Percentiles rank a stretch among this genome's conserved stretches.
Evolutionary conservation across 2,888 invertebrate genomes (phyloP).

Genomic region (Octodonta nipae): DNA sequence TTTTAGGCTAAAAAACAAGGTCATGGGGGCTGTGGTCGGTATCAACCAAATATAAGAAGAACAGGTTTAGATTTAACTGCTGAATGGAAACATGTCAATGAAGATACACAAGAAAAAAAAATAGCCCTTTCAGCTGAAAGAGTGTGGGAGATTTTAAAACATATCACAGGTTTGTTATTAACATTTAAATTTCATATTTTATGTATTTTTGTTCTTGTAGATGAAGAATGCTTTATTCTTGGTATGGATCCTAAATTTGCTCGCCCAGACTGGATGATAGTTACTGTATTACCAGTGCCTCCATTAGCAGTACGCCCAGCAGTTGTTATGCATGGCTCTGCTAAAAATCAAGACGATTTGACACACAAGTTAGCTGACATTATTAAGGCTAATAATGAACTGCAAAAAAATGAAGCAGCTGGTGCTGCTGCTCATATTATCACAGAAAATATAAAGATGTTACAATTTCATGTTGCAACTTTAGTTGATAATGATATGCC

Average conservation of each 20-base stretch:
- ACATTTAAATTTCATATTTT: not conserved
- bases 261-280: conserved; percentile 98
- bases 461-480: conserved; percentile 97
- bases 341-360: conserved; percentile 95
- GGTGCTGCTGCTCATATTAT: conserved; percentile 97
- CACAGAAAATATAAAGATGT: conserved; percentile 89
- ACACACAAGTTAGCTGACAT: conserved; percentile 98
- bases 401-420: conserved; percentile 85
- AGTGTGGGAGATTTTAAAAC: conserved; percentile 93
- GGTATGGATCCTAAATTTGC: conserved; percentile 94
- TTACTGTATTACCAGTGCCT: conserved; percentile 93
- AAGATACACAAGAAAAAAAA: conserved; percentile 95
- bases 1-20: conserved; percentile 49
- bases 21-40: conserved; percentile 96
- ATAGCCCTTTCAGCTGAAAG: conserved; percentile 86
- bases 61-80: conserved; percentile 86
- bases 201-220: conserved; percentile 31
- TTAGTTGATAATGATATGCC: conserved; percentile 98
- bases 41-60: conserved; percentile 79
- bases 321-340: conserved; percentile 98
- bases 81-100: conserved; percentile 98
- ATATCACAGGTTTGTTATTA: conserved; percentile 72
- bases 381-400: conserved; percentile 93
- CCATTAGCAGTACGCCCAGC: conserved; percentile 93
- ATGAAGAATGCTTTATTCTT: conserved; percentile 89